phyloP scores from a whole-genome alignment of 2,797 vertebrate species.

The Loris lydekkerianus region DNA sequence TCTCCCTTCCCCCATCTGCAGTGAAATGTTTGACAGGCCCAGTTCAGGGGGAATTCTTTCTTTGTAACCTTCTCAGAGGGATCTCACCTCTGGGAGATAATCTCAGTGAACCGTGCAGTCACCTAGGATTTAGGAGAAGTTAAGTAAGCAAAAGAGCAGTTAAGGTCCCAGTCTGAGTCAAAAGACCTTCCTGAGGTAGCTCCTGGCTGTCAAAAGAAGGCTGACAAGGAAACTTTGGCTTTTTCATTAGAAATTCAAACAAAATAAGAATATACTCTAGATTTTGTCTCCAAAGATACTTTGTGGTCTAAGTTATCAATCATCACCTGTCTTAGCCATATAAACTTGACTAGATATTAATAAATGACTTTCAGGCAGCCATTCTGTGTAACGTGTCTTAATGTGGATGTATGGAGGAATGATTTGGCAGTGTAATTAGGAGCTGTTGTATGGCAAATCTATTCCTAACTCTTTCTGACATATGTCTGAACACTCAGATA shows the following conservation, averaged over 20 bases:
- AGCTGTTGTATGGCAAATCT: constrained; percentile 25
- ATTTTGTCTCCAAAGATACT: constrained; percentile 52
- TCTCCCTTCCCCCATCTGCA: constrained; percentile 9
- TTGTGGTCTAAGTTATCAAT: constrained; percentile 37
- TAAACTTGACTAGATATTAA: constrained; percentile 58
- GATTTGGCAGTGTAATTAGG: constrained; percentile 32
- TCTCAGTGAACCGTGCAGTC: not conserved
- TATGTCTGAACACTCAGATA: constrained; percentile 74
- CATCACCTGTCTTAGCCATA: constrained; percentile 6
- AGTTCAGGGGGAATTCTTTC: constrained; percentile 49
- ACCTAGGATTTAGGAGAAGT: not conserved
- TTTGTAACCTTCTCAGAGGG: constrained; percentile 61
- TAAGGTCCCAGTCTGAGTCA: not conserved
- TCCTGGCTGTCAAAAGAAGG: not conserved
- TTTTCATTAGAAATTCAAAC: constrained; percentile 59
- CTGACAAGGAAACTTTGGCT: not conserved
- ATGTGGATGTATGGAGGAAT: not conserved
- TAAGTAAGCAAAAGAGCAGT: constrained; percentile 9
- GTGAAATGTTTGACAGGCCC: constrained; percentile 50
- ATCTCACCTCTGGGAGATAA: constrained; percentile 47
- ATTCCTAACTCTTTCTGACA: constrained; percentile 65
- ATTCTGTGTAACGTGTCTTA: constrained; percentile 45
- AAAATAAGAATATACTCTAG: not conserved
- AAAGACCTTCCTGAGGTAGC: not conserved
- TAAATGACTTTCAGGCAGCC: not conserved